These are phyloP conservation scores for Pelochelys cantorii DNA, from an alignment of 2,797 vertebrate species.

Conservation along the genomic window DNA sequence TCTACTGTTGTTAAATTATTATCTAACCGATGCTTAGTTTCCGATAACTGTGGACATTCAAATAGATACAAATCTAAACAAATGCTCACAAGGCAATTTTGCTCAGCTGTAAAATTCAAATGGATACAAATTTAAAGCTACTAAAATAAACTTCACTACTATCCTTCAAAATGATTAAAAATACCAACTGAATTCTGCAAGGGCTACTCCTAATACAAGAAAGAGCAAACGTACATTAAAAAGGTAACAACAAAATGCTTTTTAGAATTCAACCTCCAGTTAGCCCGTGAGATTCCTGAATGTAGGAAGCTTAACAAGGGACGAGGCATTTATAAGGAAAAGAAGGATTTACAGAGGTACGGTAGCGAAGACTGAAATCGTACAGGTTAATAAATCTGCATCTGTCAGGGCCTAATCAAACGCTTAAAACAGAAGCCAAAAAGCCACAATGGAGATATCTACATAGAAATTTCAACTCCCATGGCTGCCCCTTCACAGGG, in stretches of 20 bases:
- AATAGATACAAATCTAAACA: neutral
- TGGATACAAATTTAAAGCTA: neutral
- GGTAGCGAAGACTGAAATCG: neutral
- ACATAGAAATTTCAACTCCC: neutral
- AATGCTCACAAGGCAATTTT: neutral
- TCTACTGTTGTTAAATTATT: neutral
- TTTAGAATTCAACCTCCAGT: rapidly evolving
- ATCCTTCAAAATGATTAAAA: neutral
- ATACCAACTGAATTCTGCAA: neutral
- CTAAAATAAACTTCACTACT: neutral
- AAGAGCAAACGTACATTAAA: neutral
- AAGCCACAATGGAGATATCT: neutral
- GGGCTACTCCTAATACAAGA: neutral
- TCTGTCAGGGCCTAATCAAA: neutral
- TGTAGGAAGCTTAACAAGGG: rapidly evolving
- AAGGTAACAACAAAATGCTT: rapidly evolving
- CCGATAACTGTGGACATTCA: neutral
- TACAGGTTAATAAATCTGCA: neutral
- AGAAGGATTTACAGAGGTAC: neutral
- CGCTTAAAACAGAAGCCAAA: neutral
- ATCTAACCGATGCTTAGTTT: neutral
- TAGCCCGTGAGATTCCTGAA: rapidly evolving
- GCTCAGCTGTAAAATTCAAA: neutral
- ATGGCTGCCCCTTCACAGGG: neutral
- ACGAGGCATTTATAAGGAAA: neutral